Conservation (phyloP, 2,113 vertebrate genomes). For the Baryphthengus martii region DNA sequence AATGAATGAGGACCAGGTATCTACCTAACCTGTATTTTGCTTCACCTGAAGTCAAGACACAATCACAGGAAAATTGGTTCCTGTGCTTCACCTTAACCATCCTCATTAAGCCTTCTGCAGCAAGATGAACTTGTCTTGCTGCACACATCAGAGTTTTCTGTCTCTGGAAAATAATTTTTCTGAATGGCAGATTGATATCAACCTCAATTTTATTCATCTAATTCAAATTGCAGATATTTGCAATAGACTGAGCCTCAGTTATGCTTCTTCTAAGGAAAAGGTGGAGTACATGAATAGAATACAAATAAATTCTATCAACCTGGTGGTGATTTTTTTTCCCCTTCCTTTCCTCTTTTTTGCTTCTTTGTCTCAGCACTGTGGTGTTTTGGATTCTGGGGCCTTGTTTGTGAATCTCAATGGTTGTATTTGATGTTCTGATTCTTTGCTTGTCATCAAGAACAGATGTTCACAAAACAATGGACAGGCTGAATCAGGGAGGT, state of each 20-base stretch:
- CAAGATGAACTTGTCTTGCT: neutral
- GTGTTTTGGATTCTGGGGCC: slow-evolving; percentile 67
- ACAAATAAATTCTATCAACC: slow-evolving; percentile 39
- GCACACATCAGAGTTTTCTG: neutral
- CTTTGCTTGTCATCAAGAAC: slow-evolving; percentile 64
- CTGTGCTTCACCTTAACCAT: slow-evolving; percentile 78
- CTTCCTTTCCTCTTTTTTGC: slow-evolving; percentile 8
- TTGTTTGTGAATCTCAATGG: slow-evolving; percentile 69
- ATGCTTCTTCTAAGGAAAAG: slow-evolving; percentile 38
- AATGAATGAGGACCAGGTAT: slow-evolving; percentile 98
- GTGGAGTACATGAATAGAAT: slow-evolving; percentile 75
- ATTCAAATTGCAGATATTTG: neutral
- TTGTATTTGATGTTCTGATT: slow-evolving; percentile 72
- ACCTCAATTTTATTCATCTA: neutral
- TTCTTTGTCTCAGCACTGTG: slow-evolving; percentile 70
- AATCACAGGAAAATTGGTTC: slow-evolving; percentile 74
- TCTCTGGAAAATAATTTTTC: neutral
- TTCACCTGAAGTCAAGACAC: slow-evolving; percentile 63
- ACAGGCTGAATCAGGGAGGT: slow-evolving; percentile 77
- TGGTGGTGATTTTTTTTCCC: slow-evolving; percentile 53
- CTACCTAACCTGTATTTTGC: slow-evolving; percentile 74
- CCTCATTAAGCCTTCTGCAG: neutral
- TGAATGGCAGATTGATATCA: neutral
- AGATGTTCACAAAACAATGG: slow-evolving; percentile 70
- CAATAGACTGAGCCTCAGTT: neutral